Evolutionary conservation across 2,888 invertebrate species (phyloP).

Genomic region (Nasonovia ribisnigri): DNA sequence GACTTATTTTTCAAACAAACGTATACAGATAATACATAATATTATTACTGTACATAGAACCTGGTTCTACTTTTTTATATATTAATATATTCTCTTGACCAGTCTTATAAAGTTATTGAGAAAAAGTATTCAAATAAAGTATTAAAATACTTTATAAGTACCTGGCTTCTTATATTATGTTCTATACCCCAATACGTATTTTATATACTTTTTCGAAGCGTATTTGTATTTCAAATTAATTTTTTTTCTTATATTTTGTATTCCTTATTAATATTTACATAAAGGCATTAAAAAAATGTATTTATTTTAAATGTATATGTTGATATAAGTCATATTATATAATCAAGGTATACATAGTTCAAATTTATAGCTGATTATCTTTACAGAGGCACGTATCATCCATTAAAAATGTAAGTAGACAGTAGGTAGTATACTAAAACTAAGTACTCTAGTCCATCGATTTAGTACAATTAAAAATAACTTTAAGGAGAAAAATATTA

Average conservation of each 20-base stretch:
- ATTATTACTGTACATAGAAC: not conserved
- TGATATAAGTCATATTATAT: not conserved
- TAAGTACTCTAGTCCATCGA: not conserved
- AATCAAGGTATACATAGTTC: not conserved
- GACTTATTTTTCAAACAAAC: constrained; percentile 40
- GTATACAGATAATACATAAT: not conserved
- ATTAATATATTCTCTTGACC: not conserved
- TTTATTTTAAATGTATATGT: not conserved
- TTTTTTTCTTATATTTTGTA: not conserved
- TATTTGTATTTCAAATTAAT: not conserved
- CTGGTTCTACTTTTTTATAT: not conserved
- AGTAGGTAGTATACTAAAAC: not conserved
- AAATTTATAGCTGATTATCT: not conserved
- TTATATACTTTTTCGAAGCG: not conserved
- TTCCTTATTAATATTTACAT: not conserved
- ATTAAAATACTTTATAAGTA: not conserved
- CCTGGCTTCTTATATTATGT: not conserved
- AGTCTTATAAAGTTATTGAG: not conserved
- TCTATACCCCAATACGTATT: too few species aligned
- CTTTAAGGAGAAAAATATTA: too few species aligned
- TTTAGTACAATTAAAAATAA: too few species aligned
- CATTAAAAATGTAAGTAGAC: not conserved
- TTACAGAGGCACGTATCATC: not conserved
- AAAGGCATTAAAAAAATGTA: not conserved
- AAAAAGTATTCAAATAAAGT: not conserved